Conservation (phyloP, 2,888 invertebrate species). For the Cantharis lateralis region DNA sequence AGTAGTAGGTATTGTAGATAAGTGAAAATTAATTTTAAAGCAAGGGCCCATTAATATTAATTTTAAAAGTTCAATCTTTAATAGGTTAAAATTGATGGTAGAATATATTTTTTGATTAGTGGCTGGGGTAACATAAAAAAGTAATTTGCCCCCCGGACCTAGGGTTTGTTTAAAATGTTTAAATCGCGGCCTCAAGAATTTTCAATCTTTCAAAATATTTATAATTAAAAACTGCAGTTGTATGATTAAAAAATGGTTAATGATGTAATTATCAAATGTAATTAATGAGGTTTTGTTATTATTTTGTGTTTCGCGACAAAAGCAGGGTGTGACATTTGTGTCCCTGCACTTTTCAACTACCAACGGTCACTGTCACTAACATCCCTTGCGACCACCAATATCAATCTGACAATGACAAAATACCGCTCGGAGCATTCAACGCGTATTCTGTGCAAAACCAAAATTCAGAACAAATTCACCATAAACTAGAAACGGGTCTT, state of each 20-base stretch:
- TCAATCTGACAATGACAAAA: constrained; percentile 46
- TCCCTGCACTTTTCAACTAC: constrained; percentile 44
- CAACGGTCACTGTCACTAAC: constrained; percentile 44
- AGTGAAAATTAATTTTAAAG: background rate
- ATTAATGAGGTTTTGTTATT: constrained; percentile 10
- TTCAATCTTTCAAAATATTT: background rate
- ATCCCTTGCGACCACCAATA: constrained; percentile 43
- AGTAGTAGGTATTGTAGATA: background rate
- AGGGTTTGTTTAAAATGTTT: background rate
- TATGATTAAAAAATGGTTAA: background rate
- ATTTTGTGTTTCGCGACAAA: constrained; percentile 19
- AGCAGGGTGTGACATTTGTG: constrained; percentile 23
- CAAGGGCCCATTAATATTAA: background rate
- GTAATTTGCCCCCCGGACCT: background rate
- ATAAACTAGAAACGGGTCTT: constrained; percentile 22
- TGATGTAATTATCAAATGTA: background rate
- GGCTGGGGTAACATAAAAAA: background rate
- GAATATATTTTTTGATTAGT: background rate
- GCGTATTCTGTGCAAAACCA: constrained; percentile 15
- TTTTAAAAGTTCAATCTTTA: background rate
- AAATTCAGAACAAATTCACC: constrained; percentile 8
- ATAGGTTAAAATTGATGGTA: background rate
- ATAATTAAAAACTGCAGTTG: too few species aligned
- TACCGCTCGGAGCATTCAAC: constrained; percentile 39
- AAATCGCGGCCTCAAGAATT: background rate